Percentiles rank a stretch among this genome's conserved stretches.
Conservation (phyloP, 2,888 invertebrate genomes). For the Rugalucina vietnamica region DNA sequence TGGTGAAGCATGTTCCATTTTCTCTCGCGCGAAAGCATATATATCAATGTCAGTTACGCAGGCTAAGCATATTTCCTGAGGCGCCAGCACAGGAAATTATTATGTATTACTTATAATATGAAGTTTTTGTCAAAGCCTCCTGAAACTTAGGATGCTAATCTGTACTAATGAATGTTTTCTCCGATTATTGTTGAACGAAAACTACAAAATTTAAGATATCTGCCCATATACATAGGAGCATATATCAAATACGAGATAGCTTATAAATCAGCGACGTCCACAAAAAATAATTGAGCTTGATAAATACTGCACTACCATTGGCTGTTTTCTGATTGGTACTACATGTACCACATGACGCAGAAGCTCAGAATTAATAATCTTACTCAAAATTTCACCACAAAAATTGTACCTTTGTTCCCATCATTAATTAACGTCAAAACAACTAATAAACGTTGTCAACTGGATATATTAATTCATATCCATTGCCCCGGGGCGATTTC, state of each 20-base stretch:
- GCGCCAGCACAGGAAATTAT: slow-evolving; percentile 1
- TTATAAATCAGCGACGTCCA: too few relatives aligned
- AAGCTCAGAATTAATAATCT: not conserved
- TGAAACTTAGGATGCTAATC: too few relatives aligned
- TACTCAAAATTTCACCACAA: not conserved
- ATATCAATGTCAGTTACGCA: slow-evolving; percentile 10
- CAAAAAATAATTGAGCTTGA: too few relatives aligned
- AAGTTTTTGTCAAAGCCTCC: too few relatives aligned
- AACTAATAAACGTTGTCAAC: slow-evolving; percentile 1
- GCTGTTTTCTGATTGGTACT: not conserved
- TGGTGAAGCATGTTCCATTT: not conserved
- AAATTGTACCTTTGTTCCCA: not conserved
- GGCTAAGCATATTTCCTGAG: not conserved
- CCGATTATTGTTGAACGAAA: too few relatives aligned
- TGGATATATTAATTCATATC: not conserved
- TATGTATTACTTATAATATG: too few relatives aligned
- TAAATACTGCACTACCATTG: not conserved
- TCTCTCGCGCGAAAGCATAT: not conserved
- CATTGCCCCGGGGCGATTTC: not conserved
- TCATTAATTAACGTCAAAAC: slow-evolving; percentile 7
- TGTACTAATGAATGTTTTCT: too few relatives aligned
- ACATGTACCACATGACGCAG: not conserved
- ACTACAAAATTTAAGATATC: too few relatives aligned
- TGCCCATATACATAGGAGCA: too few relatives aligned
- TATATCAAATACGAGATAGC: too few relatives aligned